These are phyloP conservation scores for Battus philenor DNA, from an alignment of 1,140 invertebrate genomes.

Conservation along the genomic window DNA sequence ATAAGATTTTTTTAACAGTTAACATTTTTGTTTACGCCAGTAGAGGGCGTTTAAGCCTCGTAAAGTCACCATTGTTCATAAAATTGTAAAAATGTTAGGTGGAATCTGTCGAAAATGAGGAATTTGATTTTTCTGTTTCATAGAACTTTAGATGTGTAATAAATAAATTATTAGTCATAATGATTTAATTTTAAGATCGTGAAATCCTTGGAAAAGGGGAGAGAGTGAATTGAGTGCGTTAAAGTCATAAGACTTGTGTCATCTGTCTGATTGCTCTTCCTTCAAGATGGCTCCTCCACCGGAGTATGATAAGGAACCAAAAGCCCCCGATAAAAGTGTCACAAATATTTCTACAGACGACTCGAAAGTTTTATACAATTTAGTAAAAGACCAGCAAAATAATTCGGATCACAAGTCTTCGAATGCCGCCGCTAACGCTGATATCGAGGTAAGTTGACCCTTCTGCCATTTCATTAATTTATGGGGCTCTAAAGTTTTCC, in stretches of 20 bases:
- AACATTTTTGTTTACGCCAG: background rate
- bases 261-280: slow-evolving; percentile 71
- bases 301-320: slow-evolving; percentile 82
- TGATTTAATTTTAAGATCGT: slow-evolving; percentile 51
- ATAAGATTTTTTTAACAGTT: slow-evolving; percentile 18
- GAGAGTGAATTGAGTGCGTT: slow-evolving; percentile 58
- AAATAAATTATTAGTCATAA: slow-evolving; percentile 42
- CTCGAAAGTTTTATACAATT: slow-evolving; percentile 50
- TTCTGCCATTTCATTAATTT: slow-evolving; percentile 42
- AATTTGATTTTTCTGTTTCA: slow-evolving; percentile 52
- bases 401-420: slow-evolving; percentile 53
- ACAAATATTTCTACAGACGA: slow-evolving; percentile 61
- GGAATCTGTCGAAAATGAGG: slow-evolving; percentile 67
- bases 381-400: slow-evolving; percentile 51
- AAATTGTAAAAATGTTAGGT: slow-evolving; percentile 61
- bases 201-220: slow-evolving; percentile 40
- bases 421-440: slow-evolving; percentile 34
- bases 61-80: slow-evolving; percentile 32
- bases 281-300: slow-evolving; percentile 83
- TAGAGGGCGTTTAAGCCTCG: slow-evolving; percentile 30
- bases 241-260: slow-evolving; percentile 76
- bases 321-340: slow-evolving; percentile 80
- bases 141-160: slow-evolving; percentile 56
- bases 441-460: slow-evolving; percentile 60
- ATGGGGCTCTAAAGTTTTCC: background rate